Percentiles rank a stretch among this genome's conserved stretches.
Conservation (phyloP, 2,888 invertebrate genomes). For the Cerastis leucographa region DNA sequence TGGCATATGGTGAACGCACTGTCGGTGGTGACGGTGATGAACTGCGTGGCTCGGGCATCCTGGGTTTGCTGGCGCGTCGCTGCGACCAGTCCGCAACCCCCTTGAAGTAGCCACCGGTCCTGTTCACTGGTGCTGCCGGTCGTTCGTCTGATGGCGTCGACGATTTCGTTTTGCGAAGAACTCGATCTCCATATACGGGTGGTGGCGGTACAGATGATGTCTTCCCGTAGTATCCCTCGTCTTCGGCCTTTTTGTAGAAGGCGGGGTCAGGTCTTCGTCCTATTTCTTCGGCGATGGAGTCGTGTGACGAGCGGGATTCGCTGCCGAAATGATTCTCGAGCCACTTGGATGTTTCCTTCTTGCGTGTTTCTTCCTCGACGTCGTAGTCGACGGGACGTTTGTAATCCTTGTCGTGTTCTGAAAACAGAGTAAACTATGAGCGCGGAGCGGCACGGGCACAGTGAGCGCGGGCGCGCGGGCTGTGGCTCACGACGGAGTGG, state of each 20-base stretch:
- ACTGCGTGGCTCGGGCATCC: slow-evolving; percentile 88
- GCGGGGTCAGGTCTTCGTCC: slow-evolving; percentile 92
- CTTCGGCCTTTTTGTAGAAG: slow-evolving; percentile 92
- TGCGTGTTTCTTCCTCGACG: slow-evolving; percentile 96
- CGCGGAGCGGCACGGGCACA: slow-evolving; percentile 52
- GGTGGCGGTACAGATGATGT: slow-evolving; percentile 85
- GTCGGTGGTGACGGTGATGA: slow-evolving; percentile 87
- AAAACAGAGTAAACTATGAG: slow-evolving; percentile 85
- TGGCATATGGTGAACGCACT: slow-evolving; percentile 85
- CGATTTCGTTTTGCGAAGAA: slow-evolving; percentile 89
- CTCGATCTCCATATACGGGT: slow-evolving; percentile 85
- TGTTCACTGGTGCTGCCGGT: slow-evolving; percentile 82
- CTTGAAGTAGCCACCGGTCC: slow-evolving; percentile 91
- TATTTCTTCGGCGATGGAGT: slow-evolving; percentile 92
- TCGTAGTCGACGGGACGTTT: slow-evolving; percentile 96
- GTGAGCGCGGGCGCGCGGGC: slow-evolving; percentile 81
- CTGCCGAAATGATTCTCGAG: slow-evolving; percentile 97
- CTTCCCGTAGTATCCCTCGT: slow-evolving; percentile 88
- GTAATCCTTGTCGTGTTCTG: slow-evolving; percentile 93
- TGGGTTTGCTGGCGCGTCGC: slow-evolving; percentile 90
- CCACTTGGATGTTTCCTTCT: slow-evolving; percentile 97
- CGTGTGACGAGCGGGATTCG: slow-evolving; percentile 94
- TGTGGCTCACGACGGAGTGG: slow-evolving; percentile 78
- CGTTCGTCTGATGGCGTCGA: slow-evolving; percentile 90
- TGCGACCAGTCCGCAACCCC: slow-evolving; percentile 96